Base-by-base conservation (phyloP, 2,888 invertebrate genomes). In the Melipona beecheii region DNA sequence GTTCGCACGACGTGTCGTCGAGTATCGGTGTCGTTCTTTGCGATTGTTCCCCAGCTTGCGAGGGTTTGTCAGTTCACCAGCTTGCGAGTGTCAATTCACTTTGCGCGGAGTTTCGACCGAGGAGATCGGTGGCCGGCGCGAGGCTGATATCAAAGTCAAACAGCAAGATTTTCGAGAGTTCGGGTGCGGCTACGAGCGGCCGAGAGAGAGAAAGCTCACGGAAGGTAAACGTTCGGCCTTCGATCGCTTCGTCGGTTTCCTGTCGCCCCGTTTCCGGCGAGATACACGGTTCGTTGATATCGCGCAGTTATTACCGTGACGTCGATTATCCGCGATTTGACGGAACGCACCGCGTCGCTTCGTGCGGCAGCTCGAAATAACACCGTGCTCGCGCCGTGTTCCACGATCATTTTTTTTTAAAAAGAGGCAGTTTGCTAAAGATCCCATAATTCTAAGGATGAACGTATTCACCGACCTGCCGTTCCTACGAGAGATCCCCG, bases 401-500 rank as follows among this genome's bases (percentile, higher is more conserved):
- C 24, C 49, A 74, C 19, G 11, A 52, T 52, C 70, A n/a, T n/a
- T 70, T 43, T 27, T 54, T 36, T 52, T 50, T 21, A 52, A 58
- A 64, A 31, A 11, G 0, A 36, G 64, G 17, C 58, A 62, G 43
- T 31, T 65, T 64, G 24, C 27, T n/a, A 36, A 50, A n/a, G 21
- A 69, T 43, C 15, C 19, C 64, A 78, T 73, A 73, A 81, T 17
- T 81, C 54, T 69, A 56, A 31, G 60, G 54, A 43, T 60, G 78
- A 68, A 58, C 68, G 36, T 69, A 64, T 43, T 69, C 78, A 56
- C 54, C 68, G 27, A 54, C 64, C 71, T 19, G 24, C 19, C 27
- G 43, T 27, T 56, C 50, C 49, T 21, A 36, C 24, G 43, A 56
- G 70, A 74, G 72, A 64, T 76, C 64, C 68, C n/a, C 54, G 13